phyloP scores from a whole-genome alignment of 2,113 vertebrate species.

The Maccullochella peelii region DNA sequence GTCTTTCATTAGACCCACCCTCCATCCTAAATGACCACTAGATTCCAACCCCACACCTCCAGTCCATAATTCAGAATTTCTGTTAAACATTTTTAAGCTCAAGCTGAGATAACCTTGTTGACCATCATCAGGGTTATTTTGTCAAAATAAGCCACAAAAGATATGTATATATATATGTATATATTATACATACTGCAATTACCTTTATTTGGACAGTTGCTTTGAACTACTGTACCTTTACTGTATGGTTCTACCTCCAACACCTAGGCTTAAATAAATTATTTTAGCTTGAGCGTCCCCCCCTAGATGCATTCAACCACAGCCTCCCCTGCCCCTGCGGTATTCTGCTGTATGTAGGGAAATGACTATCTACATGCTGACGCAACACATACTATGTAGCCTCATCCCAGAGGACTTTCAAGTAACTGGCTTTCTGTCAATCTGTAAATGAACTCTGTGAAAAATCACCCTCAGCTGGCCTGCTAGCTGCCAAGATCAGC shows the following conservation, averaged over 20 bases:
- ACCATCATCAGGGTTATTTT: neutral
- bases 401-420: neutral
- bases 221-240: neutral
- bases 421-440: neutral
- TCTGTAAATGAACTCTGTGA: neutral
- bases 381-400: neutral
- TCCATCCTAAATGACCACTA: too few relatives aligned
- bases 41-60: neutral
- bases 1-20: neutral
- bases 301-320: neutral
- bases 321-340: neutral
- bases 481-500: neutral
- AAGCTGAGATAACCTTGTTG: neutral
- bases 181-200: neutral
- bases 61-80: neutral
- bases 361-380: constrained; percentile 11
- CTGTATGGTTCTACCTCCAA: neutral
- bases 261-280: neutral
- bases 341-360: neutral
- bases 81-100: neutral
- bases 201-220: neutral
- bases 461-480: neutral
- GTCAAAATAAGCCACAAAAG: too few relatives aligned
- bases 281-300: neutral
- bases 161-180: too few relatives aligned